phyloP scores from a whole-genome alignment of 2,888 invertebrate genomes.

The Hyppa rectilinea region DNA sequence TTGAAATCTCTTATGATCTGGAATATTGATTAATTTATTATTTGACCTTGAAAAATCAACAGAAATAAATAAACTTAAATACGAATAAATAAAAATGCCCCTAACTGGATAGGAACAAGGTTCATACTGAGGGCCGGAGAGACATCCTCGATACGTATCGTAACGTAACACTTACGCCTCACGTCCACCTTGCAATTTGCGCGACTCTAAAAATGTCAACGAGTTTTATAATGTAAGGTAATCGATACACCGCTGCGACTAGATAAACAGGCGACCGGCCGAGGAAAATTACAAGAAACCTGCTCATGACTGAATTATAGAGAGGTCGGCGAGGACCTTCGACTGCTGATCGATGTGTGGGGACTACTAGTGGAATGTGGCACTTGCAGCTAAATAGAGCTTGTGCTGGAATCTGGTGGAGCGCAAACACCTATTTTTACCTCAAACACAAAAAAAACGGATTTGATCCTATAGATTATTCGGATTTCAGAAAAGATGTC shows the following conservation, averaged over 20 bases:
- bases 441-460: not conserved
- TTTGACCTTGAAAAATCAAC: slow-evolving; percentile 4
- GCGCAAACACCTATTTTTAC: not conserved
- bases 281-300: slow-evolving; percentile 55
- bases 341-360: slow-evolving; percentile 7
- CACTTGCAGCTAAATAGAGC: not conserved
- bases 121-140: slow-evolving; percentile 1
- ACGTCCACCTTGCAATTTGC: slow-evolving; percentile 63
- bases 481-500: not conserved
- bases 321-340: slow-evolving; percentile 21
- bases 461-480: not conserved
- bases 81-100: not conserved
- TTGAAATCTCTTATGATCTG: not conserved
- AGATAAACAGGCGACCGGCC: slow-evolving; percentile 56
- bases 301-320: slow-evolving; percentile 48
- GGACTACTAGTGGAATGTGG: not conserved
- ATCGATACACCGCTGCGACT: slow-evolving; percentile 61
- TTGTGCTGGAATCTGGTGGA: not conserved
- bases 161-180: slow-evolving; percentile 48
- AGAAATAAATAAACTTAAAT: not conserved
- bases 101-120: slow-evolving; percentile 27
- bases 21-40: not conserved
- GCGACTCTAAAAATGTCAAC: slow-evolving; percentile 66
- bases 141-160: slow-evolving; percentile 32
- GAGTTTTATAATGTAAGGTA: slow-evolving; percentile 67